phyloP scores from a whole-genome alignment of 2,113 vertebrate genomes.

The Gulo gulo region DNA sequence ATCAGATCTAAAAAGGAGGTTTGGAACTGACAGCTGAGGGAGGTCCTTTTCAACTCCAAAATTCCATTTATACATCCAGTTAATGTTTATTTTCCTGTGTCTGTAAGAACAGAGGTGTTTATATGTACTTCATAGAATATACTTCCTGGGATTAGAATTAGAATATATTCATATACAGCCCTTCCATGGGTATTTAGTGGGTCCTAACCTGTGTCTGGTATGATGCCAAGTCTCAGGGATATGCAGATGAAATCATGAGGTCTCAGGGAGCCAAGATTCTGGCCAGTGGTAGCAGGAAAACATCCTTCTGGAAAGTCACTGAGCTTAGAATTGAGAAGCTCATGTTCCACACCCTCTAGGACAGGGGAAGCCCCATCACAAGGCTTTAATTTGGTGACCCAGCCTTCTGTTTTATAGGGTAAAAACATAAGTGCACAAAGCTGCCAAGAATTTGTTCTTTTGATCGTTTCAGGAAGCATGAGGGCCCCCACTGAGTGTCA shows the following conservation, averaged over 20 bases:
- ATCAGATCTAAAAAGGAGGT: neutral
- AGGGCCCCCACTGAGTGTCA: neutral
- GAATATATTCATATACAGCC: neutral
- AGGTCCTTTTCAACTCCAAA: neutral
- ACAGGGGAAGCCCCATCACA: accelerated
- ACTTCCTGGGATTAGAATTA: neutral
- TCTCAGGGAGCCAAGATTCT: accelerated
- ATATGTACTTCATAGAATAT: neutral
- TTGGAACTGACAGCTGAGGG: neutral
- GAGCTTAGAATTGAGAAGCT: neutral
- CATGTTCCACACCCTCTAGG: accelerated
- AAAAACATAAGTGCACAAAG: neutral
- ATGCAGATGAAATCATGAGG: no score
- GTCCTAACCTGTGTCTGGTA: neutral
- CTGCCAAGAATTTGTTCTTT: neutral
- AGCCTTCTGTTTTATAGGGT: neutral
- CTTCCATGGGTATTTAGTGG: neutral
- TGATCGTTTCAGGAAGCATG: neutral
- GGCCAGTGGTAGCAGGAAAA: accelerated
- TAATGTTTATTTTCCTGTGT: neutral
- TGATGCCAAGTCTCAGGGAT: neutral
- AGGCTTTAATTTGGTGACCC: neutral
- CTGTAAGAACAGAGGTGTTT: neutral
- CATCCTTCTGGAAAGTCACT: neutral
- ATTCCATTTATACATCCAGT: neutral